Percentiles rank a stretch among this genome's conserved stretches.
Conservation (phyloP, 1,140 invertebrate species). For the Pachyrhynchus sulphureomaculatus region DNA sequence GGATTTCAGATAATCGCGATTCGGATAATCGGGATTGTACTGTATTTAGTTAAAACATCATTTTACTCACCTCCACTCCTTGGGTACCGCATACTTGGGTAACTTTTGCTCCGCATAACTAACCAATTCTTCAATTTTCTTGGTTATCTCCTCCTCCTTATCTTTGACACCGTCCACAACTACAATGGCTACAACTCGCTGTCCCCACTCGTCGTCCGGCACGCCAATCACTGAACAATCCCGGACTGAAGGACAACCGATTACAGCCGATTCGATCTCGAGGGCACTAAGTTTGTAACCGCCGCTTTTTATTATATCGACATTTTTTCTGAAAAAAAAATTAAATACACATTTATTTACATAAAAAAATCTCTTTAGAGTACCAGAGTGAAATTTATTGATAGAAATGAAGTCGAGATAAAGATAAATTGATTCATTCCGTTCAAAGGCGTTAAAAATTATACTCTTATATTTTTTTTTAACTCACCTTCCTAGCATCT, state of each 20-base stretch:
- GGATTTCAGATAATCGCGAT: too few species aligned
- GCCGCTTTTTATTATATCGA: conserved; percentile 89
- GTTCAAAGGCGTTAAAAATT: not conserved
- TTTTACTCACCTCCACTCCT: conserved; percentile 53
- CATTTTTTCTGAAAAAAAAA: conserved; percentile 67
- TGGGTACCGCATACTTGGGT: conserved; percentile 65
- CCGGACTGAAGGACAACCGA: conserved; percentile 70
- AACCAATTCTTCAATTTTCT: conserved; percentile 59
- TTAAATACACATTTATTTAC: too few species aligned
- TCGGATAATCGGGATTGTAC: too few species aligned
- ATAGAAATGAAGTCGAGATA: not conserved
- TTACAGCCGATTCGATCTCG: conserved; percentile 79
- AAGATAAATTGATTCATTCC: not conserved
- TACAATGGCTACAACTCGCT: conserved; percentile 75
- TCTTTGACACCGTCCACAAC: conserved; percentile 51
- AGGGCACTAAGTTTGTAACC: conserved; percentile 85
- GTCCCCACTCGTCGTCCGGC: conserved; percentile 76
- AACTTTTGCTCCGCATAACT: conserved; percentile 57
- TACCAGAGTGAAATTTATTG: too few species aligned
- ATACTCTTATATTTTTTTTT: not conserved
- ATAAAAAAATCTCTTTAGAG: too few species aligned
- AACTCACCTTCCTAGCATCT: conserved; percentile 67
- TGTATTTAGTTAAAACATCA: too few species aligned
- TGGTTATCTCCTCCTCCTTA: conserved; percentile 39
- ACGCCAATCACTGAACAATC: conserved; percentile 82